Evolutionary conservation across 2,797 vertebrate species (phyloP), one percentile per base, ranked within the genome.

Genomic region (Pipistrellus pipistrellus): DNA sequence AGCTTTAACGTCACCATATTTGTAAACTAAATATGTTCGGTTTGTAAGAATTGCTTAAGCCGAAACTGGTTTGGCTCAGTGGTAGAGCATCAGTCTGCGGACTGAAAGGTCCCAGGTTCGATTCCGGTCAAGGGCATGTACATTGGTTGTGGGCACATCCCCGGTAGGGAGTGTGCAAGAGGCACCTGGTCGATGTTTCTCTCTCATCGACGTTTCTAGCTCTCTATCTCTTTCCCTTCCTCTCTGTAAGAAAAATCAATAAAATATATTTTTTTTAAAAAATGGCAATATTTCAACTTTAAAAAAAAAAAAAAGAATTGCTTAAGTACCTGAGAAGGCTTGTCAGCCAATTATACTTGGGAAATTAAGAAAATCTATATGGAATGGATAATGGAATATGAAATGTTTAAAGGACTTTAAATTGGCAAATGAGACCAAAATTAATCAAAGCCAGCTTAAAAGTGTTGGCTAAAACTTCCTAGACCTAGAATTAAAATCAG

Each of bases 371-470:
- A 81, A 83, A 80, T 53, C 30, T 46, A 11, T 3, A 44, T 64
- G 38, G 76, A 32, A 38, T 68, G 46, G 46, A 86, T 48, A 69
- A 15, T 13, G 35, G 12, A 35, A 55, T 41, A 64, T 15, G 62
- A 87, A 80, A 83, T 44, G n/a, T 23, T 91, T 91, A 78, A 84
- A 55, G 86, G 41, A 48, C 25, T 38, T 92, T 68, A 87, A 73
- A 25, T 44, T 76, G 69, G 18, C 85, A 87, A 95, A 77, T 14
- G 84, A 92, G 89, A 84, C 66, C 53, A 90, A 83, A 91, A 89
- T 94, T 76, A 90, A 91, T 76, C 86, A 84, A 87, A 83, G 44
- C 38, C 44, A 82, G 44, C 53, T 94, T 88, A 62, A 88, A 92
- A 68, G 35, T 30, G 35, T 82, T 88, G 82, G 48, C 68, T 91